These are phyloP conservation scores for Sminthurinus aureus DNA, from an alignment of 2,888 invertebrate genomes.

Conservation along the genomic window DNA sequence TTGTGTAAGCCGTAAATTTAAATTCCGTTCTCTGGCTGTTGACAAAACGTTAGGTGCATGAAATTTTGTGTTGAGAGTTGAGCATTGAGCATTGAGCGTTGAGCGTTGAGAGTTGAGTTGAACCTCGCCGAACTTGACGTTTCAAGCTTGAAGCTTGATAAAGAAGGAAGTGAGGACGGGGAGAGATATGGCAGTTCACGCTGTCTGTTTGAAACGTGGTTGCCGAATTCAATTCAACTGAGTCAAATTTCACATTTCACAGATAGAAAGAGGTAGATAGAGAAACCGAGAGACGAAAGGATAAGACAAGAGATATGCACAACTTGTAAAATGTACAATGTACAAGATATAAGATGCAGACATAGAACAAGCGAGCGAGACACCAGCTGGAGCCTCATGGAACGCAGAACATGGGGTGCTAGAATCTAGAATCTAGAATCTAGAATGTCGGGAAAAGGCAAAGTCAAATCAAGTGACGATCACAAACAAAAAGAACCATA, in stretches of 20 bases:
- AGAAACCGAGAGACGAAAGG: too few species aligned
- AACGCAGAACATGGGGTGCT: background rate
- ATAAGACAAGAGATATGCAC: too few species aligned
- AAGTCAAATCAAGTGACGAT: too few species aligned
- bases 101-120: too few species aligned
- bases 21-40: background rate
- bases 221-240: slow-evolving; percentile 44
- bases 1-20: background rate
- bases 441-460: too few species aligned
- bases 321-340: too few species aligned
- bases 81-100: too few species aligned
- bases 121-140: too few species aligned
- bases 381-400: background rate
- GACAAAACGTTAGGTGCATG: slow-evolving; percentile 18
- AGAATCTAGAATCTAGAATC: too few species aligned
- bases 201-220: slow-evolving; percentile 5
- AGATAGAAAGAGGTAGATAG: slow-evolving; percentile 39
- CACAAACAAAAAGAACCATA: too few species aligned
- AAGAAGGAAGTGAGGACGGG: slow-evolving; percentile 6
- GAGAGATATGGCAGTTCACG: background rate
- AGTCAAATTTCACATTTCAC: slow-evolving; percentile 45
- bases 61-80: slow-evolving; percentile 15
- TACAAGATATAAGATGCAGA: slow-evolving; percentile 4
- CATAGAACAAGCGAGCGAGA: background rate
- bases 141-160: slow-evolving; percentile 10